These are phyloP conservation scores for Invenusta paracnida DNA, from an alignment of 2,888 invertebrate genomes.

Conservation along the genomic window DNA sequence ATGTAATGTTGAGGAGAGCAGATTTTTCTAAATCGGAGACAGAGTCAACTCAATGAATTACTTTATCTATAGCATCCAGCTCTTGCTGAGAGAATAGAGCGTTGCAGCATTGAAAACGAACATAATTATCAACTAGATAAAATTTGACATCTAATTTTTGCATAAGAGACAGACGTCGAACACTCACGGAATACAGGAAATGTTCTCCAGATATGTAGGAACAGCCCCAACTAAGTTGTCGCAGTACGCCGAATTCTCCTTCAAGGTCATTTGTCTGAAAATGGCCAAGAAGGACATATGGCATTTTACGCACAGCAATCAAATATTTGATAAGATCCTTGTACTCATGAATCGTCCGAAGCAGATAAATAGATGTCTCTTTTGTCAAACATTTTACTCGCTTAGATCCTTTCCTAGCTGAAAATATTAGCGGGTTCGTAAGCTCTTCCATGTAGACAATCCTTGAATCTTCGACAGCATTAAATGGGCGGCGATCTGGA, in stretches of 20 bases:
- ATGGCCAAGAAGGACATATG: not conserved
- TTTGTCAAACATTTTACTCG: not conserved
- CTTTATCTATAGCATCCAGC: not conserved
- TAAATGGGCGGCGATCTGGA: not conserved
- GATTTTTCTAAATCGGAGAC: not conserved
- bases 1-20: not conserved
- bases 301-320: not conserved
- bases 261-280: slow-evolving; percentile 14
- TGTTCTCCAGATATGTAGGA: slow-evolving; percentile 28
- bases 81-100: not conserved
- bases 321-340: not conserved
- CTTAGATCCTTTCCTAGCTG: not conserved
- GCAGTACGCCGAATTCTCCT: slow-evolving; percentile 28
- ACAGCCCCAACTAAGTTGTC: slow-evolving; percentile 32
- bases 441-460: not conserved
- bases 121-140: not conserved
- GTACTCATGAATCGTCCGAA: not conserved
- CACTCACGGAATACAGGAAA: not conserved
- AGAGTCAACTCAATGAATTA: not conserved
- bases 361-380: not conserved
- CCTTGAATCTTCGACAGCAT: not conserved
- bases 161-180: not conserved
- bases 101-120: not conserved
- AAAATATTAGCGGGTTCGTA: not conserved
- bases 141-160: not conserved